Evolutionary conservation across 2,888 invertebrate species (phyloP).

Genomic region (Pediacus dermestoides): DNA sequence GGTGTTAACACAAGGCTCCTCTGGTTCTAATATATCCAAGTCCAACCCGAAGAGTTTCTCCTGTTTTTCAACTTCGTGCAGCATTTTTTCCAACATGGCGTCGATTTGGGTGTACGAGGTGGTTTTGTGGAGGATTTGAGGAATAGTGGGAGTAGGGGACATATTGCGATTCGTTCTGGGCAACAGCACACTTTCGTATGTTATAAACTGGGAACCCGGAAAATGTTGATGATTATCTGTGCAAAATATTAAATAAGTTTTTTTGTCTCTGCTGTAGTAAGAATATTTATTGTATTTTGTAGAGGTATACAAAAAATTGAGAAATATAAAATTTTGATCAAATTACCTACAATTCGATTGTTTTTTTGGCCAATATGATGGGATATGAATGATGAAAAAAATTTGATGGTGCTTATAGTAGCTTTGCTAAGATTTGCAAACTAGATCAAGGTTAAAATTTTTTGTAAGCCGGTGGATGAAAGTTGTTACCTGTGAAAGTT

Average conservation of each 20-base stretch:
- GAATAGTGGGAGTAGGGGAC: slow-evolving; percentile 13
- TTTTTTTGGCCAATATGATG: too few relatives aligned
- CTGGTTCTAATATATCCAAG: slow-evolving; percentile 31
- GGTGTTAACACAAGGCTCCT: slow-evolving; percentile 40
- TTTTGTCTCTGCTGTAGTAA: slow-evolving; percentile 33
- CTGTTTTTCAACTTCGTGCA: slow-evolving; percentile 47
- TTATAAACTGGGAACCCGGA: slow-evolving; percentile 35
- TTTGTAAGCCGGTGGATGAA: too few relatives aligned
- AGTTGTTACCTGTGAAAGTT: too few relatives aligned
- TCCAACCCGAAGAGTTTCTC: slow-evolving; percentile 42
- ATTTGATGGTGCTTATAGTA: slow-evolving; percentile 3
- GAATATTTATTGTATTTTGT: slow-evolving; percentile 31
- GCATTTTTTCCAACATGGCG: slow-evolving; percentile 47
- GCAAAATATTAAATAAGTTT: slow-evolving; percentile 36
- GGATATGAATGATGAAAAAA: slow-evolving; percentile 26
- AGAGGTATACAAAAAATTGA: too few relatives aligned
- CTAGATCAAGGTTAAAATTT: too few relatives aligned
- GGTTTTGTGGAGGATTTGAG: slow-evolving; percentile 24
- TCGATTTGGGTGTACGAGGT: slow-evolving; percentile 48
- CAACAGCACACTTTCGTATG: slow-evolving; percentile 46
- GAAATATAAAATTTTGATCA: too few relatives aligned
- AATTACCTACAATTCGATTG: too few relatives aligned
- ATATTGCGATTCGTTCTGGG: slow-evolving; percentile 39
- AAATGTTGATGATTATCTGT: slow-evolving; percentile 36
- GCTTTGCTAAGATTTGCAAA: too few relatives aligned